These are phyloP conservation scores for Seira ritae DNA, from an alignment of 2,888 invertebrate genomes.

Conservation along the genomic window DNA sequence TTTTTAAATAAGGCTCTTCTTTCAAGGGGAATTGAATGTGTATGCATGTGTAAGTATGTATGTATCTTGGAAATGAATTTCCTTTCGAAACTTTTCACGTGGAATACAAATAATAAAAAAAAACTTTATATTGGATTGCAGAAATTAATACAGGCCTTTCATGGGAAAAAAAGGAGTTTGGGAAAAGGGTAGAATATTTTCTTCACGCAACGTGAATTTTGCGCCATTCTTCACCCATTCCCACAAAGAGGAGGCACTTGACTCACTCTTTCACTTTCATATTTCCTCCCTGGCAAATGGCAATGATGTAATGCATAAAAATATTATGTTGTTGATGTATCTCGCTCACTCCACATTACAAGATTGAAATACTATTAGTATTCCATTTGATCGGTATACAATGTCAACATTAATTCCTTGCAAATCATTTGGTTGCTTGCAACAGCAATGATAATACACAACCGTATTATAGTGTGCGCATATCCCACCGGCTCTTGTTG, in stretches of 20 bases:
- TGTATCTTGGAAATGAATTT: no score
- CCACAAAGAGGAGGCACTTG: no score
- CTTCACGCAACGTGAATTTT: no score
- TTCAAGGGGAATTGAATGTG: neutral
- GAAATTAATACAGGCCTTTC: no score
- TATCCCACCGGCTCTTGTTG: neutral
- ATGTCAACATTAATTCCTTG: neutral
- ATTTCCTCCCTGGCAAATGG: constrained; percentile 1
- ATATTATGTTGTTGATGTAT: constrained; percentile 11
- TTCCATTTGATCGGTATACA: constrained; percentile 10
- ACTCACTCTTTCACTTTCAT: no score
- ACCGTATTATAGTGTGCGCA: neutral
- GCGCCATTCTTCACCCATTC: no score
- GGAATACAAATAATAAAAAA: neutral
- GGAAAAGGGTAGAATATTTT: no score
- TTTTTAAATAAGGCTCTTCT: neutral
- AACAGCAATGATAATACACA: neutral
- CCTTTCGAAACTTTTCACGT: neutral
- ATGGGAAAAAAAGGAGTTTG: no score
- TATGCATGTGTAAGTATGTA: no score
- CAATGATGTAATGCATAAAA: constrained; percentile 18
- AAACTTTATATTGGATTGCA: neutral
- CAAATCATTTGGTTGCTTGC: constrained; percentile 9
- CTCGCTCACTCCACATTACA: neutral
- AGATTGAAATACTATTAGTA: constrained; percentile 1